Evolutionary conservation across 1,140 invertebrate genomes (phyloP), one percentile per base, ranked within the genome.

Genomic region (Drosophila virilis): DNA sequence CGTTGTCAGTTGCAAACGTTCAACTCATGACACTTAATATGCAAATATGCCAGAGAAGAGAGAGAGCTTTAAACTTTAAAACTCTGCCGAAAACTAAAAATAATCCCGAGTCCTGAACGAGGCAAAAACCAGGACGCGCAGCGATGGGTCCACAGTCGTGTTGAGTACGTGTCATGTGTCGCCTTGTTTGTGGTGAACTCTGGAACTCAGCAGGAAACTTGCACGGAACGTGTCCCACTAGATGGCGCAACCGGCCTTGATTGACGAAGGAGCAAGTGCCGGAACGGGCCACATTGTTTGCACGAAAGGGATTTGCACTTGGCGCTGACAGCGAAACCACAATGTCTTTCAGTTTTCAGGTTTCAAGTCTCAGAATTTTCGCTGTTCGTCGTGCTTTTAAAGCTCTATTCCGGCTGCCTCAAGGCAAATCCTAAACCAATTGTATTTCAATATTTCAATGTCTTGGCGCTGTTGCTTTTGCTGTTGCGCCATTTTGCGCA

Each of bases 21-120:
- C 71, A 79, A 83, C 82, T 79, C 83, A 88, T 82, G 83, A 72
- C 83, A 86, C 83, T 86, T 86, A 86, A 89, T 88, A 86, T 86
- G 83, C 83, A 86, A 86, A 86, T 86, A 62, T 86, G 83, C 79
- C 83, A 70, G 79, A 88, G 88, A 17, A 17, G 17, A 17, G 79
- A n/a, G 79, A 86, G 79, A 86, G 83, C 83, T 86, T 86, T 86
- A 88, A 86, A 86, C 83, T 86, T 86, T 86, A 86, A 86, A 86
- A 83, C 77, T 80, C 65, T 86, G 84, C 54, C 72, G 50, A 15
- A 60, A 74, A 73, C 70, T 73, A 73, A 68, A 58, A 69, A 69
- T 74, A 70, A 74, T 70, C 52, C 67, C 67, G 17, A 64, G 37
- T 40, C 46, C 33, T 59, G 64, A 13, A 12, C 43, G 57, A 38